Evolutionary conservation across 92 coral and sea anemone genomes (phyloP).

Genomic region (Umimayanthus chanpuru): DNA sequence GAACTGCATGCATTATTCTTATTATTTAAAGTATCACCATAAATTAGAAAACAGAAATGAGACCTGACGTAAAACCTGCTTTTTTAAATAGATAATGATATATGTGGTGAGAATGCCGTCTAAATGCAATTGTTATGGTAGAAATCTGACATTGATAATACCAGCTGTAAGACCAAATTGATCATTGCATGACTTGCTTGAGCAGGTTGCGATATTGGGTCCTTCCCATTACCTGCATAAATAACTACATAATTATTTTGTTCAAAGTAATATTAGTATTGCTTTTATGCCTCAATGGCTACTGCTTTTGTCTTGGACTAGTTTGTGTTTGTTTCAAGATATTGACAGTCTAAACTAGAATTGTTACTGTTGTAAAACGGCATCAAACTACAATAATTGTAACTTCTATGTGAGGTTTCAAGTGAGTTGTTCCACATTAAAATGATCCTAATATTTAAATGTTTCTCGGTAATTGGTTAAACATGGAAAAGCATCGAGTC

Average conservation of each 20-base stretch:
- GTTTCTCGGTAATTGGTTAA: neutral
- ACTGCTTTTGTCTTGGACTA: neutral
- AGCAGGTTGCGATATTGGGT: neutral
- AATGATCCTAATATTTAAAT: neutral
- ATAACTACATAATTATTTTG: neutral
- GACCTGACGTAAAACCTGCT: neutral
- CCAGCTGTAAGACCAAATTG: slow-evolving; percentile 1
- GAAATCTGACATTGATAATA: neutral
- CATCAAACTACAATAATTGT: too few relatives aligned
- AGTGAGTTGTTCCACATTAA: neutral
- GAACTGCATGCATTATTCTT: slow-evolving; percentile 6
- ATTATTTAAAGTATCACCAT: neutral
- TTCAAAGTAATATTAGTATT: neutral
- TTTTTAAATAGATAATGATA: neutral
- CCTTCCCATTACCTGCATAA: slow-evolving; percentile 29
- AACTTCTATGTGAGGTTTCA: neutral
- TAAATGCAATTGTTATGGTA: neutral
- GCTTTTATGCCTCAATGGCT: neutral
- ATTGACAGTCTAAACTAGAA: neutral
- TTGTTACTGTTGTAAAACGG: neutral
- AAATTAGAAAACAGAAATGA: neutral
- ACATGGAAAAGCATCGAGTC: neutral
- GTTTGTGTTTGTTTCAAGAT: neutral
- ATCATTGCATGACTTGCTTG: slow-evolving; percentile 17
- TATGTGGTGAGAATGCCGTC: neutral